These are phyloP conservation scores for Orthonychiurus folsomi DNA, from an alignment of 2,888 invertebrate species.

Conservation along the genomic window DNA sequence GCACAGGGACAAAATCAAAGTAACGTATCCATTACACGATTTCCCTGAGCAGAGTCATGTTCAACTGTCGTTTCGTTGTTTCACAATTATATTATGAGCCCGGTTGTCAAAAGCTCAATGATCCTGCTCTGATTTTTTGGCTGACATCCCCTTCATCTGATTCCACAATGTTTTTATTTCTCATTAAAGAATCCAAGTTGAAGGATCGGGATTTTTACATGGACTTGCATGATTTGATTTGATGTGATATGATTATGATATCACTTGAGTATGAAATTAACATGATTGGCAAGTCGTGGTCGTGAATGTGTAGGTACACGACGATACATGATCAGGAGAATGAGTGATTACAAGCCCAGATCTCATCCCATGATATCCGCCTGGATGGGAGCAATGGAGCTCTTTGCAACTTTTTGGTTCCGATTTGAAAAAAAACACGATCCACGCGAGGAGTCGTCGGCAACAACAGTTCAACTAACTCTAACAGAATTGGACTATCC, in stretches of 20 bases:
- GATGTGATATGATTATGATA: constrained; percentile 15
- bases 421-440: too few relatives aligned
- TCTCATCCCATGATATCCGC: background rate
- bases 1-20: too few relatives aligned
- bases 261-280: constrained; percentile 17
- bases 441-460: too few relatives aligned
- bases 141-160: too few relatives aligned
- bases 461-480: too few relatives aligned
- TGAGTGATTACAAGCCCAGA: background rate
- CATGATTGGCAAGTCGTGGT: constrained; percentile 34
- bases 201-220: too few relatives aligned
- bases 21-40: background rate
- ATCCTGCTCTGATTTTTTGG: background rate
- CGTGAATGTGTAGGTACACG: constrained; percentile 16
- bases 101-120: background rate
- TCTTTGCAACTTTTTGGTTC: too few relatives aligned
- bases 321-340: background rate
- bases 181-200: background rate
- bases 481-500: too few relatives aligned
- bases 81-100: background rate
- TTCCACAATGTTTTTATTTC: background rate
- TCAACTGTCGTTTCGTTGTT: background rate
- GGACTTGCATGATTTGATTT: constrained; percentile 1
- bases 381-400: background rate
- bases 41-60: too few relatives aligned